A percentile compares a stretch with the other conserved stretches of the same genome.
These are phyloP conservation scores for Hylaea fasciaria DNA, from an alignment of 2,888 invertebrate genomes.

Conservation along the genomic window DNA sequence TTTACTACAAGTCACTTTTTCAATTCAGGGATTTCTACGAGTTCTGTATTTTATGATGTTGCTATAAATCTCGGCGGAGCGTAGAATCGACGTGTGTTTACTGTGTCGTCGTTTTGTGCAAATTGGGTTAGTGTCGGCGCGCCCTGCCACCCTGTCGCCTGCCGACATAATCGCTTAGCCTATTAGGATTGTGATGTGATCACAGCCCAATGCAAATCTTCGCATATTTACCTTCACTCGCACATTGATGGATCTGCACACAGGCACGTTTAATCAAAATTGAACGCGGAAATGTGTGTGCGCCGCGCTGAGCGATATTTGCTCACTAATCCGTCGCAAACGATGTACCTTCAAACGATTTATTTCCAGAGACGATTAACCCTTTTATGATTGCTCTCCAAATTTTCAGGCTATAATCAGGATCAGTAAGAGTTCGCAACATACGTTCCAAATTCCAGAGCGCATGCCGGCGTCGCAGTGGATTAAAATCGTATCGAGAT, in stretches of 20 bases:
- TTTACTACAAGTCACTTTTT: conserved; percentile 42
- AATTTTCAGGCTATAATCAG: conserved; percentile 43
- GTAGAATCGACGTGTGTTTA: conserved; percentile 72
- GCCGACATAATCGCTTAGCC: conserved; percentile 73
- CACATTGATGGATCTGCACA: conserved; percentile 55
- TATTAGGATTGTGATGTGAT: conserved; percentile 71
- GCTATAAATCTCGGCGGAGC: conserved; percentile 70
- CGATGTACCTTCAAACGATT: conserved; percentile 21
- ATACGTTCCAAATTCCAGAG: conserved; percentile 52
- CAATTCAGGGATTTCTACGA: conserved; percentile 61
- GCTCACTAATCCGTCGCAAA: conserved; percentile 39
- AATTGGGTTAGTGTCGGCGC: conserved; percentile 75
- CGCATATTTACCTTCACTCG: conserved; percentile 67
- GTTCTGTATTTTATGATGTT: conserved; percentile 69
- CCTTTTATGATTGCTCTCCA: conserved; percentile 21
- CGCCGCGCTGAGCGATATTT: conserved; percentile 40
- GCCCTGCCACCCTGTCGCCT: conserved; percentile 49
- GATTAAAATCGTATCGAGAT: conserved; percentile 71
- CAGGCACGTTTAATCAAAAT: conserved; percentile 61
- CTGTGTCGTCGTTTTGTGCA: conserved; percentile 72
- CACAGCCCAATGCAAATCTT: conserved; percentile 67
- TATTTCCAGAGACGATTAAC: conserved; percentile 18
- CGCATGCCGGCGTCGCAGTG: conserved; percentile 53
- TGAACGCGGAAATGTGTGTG: conserved; percentile 48
- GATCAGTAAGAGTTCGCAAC: conserved; percentile 44